These are phyloP conservation scores for Scaptomyza flava DNA, from an alignment of 2,888 invertebrate species.

Conservation along the genomic window DNA sequence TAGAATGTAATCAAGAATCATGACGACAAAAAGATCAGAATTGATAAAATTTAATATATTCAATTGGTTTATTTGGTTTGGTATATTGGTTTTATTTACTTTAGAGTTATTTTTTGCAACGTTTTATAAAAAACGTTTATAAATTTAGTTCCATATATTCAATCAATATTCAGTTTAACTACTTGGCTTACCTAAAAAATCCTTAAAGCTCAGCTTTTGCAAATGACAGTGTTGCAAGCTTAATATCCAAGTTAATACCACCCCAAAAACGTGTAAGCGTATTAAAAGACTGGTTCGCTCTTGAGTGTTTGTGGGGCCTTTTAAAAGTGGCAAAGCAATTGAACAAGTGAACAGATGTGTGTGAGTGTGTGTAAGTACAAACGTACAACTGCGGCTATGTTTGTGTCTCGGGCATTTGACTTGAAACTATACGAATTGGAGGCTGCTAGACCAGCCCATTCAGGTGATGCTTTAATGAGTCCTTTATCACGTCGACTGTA, in stretches of 20 bases:
- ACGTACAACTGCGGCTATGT: conserved; percentile 7
- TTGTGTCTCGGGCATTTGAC: conserved; percentile 27
- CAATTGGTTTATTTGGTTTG: too few relatives aligned
- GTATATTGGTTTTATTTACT: too few relatives aligned
- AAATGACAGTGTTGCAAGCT: background rate
- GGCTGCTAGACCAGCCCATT: conserved; percentile 78
- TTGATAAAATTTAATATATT: too few relatives aligned
- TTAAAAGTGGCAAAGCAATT: conserved; percentile 75
- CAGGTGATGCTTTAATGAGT: conserved; percentile 81
- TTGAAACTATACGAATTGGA: conserved; percentile 47
- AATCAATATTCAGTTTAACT: too few relatives aligned
- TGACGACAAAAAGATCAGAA: too few relatives aligned
- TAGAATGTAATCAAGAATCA: conserved; percentile 6
- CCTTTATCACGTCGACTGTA: conserved; percentile 74
- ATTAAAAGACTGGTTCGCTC: conserved; percentile 70
- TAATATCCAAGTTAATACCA: conserved; percentile 19
- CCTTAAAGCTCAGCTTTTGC: too few relatives aligned
- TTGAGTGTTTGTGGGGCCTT: conserved; percentile 63
- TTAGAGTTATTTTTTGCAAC: too few relatives aligned
- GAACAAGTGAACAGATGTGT: conserved; percentile 66
- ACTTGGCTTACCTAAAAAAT: too few relatives aligned
- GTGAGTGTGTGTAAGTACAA: conserved; percentile 13
- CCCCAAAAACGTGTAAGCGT: conserved; percentile 34
- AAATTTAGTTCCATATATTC: too few relatives aligned
- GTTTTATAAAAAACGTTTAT: too few relatives aligned